phyloP scores from a whole-genome alignment of 2,113 vertebrate genomes.

The Macquaria australasica region DNA sequence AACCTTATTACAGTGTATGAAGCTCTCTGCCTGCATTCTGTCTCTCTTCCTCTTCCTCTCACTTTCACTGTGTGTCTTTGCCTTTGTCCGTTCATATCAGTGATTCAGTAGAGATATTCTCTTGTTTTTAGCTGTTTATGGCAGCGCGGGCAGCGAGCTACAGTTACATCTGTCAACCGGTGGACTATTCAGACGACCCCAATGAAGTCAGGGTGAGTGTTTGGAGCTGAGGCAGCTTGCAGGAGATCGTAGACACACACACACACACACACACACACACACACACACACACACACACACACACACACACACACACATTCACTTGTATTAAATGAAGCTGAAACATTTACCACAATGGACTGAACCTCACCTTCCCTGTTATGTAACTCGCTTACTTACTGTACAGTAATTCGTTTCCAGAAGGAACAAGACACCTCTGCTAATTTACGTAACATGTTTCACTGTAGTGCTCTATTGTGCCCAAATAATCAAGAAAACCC shows the following conservation, averaged over 20 bases:
- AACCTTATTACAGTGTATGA: constrained; percentile 29
- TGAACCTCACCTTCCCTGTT: background rate
- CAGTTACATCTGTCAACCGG: constrained; percentile 97
- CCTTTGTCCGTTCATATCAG: background rate
- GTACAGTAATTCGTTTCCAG: background rate
- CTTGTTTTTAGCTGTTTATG: constrained; percentile 89
- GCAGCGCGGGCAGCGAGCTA: constrained; percentile 94
- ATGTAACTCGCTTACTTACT: background rate
- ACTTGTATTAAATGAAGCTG: background rate
- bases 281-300: background rate
- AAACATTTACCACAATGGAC: background rate
- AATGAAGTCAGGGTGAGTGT: constrained; percentile 98
- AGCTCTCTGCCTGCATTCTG: background rate
- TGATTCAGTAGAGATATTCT: constrained; percentile 5
- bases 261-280: background rate
- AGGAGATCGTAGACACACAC: background rate
- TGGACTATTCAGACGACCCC: constrained; percentile 95
- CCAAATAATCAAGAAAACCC: background rate
- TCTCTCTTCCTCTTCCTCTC: background rate
- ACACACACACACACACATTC: background rate
- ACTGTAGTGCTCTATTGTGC: background rate
- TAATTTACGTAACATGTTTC: background rate
- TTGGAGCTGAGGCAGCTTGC: background rate
- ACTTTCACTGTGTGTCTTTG: constrained; percentile 4
- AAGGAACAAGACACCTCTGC: background rate